Evolutionary conservation across 2,113 vertebrate species (phyloP), one percentile per base, ranked within the genome.

Genomic region (Syrmaticus mikado): DNA sequence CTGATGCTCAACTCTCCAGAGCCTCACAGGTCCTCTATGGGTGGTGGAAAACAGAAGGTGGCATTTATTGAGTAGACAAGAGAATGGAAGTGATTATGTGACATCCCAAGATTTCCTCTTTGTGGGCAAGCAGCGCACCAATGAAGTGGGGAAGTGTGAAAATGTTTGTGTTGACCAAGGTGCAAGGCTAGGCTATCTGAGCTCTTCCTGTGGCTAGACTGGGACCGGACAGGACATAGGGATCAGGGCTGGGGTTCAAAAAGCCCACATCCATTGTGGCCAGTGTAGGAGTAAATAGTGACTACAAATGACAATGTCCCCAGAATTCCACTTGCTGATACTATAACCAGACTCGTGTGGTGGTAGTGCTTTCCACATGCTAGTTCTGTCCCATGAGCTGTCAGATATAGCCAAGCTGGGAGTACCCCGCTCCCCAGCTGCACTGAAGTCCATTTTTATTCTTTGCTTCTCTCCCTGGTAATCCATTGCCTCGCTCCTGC

Each of bases 41-140:
- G 57, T 88, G 85, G 87, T 11, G 64, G 76, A 71, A 61, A 91
- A 58, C 79, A 71, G 90, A 85, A 85, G 76, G 82, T 52, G 91
- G 34, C 52, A 11, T 92, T 91, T 93, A 74, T 61, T 68, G 85
- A 48, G 62, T 16, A 79, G 74, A 82, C 84, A 91, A 58, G 91
- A 89, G 90, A 40, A 73, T 30, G 81, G 53, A 48, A 91, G 38
- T 70, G 40, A 53, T 11, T 34, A 15, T 36, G 28, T 13, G 40
- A 24, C 0, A 1, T 62, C n/a, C 62, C 8, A 20, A 28, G 48
- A 65, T 92, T 82, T 85, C 40, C 87, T 82, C 66, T 93, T 79
- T 41, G 58, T 89, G 87, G 58, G 57, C 0, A 2, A 88, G 65
- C 46, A 78, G 65, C 46, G 52, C 89, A 25, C 46, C 5, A 70